A percentile compares a stretch with the other conserved stretches of the same genome.
Evolutionary conservation across 2,888 invertebrate species (phyloP).

Genomic region (Campoplex capitator): DNA sequence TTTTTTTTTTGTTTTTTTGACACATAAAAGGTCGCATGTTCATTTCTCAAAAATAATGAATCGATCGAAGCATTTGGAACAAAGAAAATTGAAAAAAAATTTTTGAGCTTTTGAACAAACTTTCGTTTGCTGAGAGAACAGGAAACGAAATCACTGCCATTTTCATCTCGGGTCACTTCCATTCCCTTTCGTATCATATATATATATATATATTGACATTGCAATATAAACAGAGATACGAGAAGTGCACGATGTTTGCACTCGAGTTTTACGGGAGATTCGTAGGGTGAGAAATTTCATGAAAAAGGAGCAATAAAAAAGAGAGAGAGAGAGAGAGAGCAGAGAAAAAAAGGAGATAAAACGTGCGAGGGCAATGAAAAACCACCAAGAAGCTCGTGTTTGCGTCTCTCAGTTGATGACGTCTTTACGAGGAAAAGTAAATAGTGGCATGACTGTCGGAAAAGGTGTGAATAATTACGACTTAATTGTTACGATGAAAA

Average conservation of each 20-base stretch:
- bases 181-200: constrained; percentile 19
- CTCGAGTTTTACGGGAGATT: constrained; percentile 27
- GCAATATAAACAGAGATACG: constrained; percentile 62
- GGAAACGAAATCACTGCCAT: constrained; percentile 42
- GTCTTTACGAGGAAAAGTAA: constrained; percentile 48
- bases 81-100: not conserved
- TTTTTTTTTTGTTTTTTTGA: too few species aligned
- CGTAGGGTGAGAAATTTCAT: constrained; percentile 42
- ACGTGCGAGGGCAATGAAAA: constrained; percentile 32
- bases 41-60: too few species aligned
- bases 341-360: constrained; percentile 33
- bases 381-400: constrained; percentile 29
- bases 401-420: constrained; percentile 21
- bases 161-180: constrained; percentile 17
- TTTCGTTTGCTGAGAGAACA: not conserved
- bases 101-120: not conserved
- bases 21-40: too few species aligned
- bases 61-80: not conserved
- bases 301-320: not conserved
- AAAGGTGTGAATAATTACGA: constrained; percentile 46
- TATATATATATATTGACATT: constrained; percentile 12
- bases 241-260: constrained; percentile 54
- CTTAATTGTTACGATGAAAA: constrained; percentile 27
- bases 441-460: constrained; percentile 38
- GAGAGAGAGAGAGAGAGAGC: constrained; percentile 17